Base-by-base conservation (phyloP, 2,113 vertebrate genomes). In the Camarhynchus parvulus region DNA sequence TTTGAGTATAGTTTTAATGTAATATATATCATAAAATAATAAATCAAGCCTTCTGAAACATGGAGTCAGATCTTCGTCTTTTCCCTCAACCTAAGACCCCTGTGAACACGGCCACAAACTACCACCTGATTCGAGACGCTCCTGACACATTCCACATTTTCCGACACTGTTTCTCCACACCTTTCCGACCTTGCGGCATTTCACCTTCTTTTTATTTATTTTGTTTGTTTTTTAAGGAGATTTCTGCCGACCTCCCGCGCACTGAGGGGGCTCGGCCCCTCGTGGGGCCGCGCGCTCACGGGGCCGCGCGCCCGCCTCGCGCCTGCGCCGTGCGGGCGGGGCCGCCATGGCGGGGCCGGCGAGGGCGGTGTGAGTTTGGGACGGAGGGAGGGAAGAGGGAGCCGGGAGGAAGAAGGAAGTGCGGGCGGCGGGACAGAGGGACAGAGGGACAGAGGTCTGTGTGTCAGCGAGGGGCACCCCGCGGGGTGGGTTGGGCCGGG, bases 161-260 rank as follows among this genome's bases (percentile, higher is more conserved):
- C 11, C 44, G 6, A 1, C 50, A 5, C 35, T 2, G 49, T 9
- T 49, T 39, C 37, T 24, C 35, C 64, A 7, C 13, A 8, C 7
- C 6, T 23, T 25, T 13, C 53, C 2, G 25, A 1, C 44, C 46
- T 23, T 2, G 33, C 2, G 33, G 15, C 13, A 7, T 52, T 76
- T 17, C 0, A 15, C 30, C 5, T 12, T 23, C 35, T 21, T 42
- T 4, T 22, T 25, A 15, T 52, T 52, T 52, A 52, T 1, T 16
- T 13, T 33, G 7, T 33, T 24, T 6, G 16, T 42, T 47, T 35
- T 1, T 9, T 31, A 56, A n/a, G 33, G 33, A 15, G 20, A n/a
- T 56, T 3, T 15, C 50, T 33, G 12, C 18, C 11, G 2, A 7
- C 2, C 7, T 1, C 20, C 6, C 20, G 10, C 9, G 8, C 27